Evolutionary conservation across 2,113 vertebrate species (phyloP).

Genomic region (Sorex fumeus): DNA sequence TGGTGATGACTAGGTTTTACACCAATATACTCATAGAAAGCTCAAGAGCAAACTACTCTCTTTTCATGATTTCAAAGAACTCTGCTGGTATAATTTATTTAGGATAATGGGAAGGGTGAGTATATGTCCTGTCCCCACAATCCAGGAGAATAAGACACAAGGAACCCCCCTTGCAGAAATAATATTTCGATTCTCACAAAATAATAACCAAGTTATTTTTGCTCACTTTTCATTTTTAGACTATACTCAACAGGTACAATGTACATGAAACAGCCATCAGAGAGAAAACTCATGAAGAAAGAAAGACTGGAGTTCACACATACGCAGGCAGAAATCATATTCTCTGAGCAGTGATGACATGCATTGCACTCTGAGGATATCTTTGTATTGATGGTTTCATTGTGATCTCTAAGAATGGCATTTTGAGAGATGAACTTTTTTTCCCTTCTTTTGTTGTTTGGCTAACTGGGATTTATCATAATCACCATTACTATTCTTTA

Average conservation of each 20-base stretch:
- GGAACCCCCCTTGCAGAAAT: conserved; percentile 61
- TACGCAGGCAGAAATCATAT: neutral
- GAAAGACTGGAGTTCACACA: conserved; percentile 57
- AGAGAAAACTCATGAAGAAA: conserved; percentile 54
- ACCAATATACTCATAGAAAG: conserved; percentile 37
- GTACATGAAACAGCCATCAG: conserved; percentile 58
- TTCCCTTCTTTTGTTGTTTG: too few species aligned
- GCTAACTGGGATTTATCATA: too few species aligned
- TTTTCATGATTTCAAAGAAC: conserved; percentile 3
- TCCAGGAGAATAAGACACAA: neutral
- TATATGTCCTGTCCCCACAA: too few species aligned
- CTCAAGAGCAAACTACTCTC: conserved; percentile 38
- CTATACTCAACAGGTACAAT: conserved; percentile 66
- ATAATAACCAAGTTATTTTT: conserved; percentile 81
- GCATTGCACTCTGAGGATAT: neutral
- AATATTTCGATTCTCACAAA: conserved; percentile 80
- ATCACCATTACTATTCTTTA: too few species aligned
- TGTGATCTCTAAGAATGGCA: neutral
- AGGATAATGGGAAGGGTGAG: neutral
- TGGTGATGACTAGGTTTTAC: conserved; percentile 15
- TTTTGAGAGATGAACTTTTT: conserved; percentile 2
- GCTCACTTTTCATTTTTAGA: conserved; percentile 77
- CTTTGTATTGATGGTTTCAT: neutral
- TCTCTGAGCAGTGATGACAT: neutral
- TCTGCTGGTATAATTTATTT: neutral